Conservation (phyloP, 1,140 invertebrate species). For the Penaeus indicus region DNA sequence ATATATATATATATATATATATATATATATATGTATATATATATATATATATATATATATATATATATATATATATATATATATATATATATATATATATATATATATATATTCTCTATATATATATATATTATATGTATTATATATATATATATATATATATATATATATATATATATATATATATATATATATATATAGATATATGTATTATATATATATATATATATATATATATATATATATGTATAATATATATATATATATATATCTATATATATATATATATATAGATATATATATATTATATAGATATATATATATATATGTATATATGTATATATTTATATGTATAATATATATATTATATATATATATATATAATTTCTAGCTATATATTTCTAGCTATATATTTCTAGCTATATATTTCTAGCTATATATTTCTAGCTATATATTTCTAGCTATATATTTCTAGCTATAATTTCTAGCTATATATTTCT, state of each 20-base stretch:
- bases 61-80: not conserved
- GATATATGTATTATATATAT: too few species aligned
- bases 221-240: too few species aligned
- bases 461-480: too few species aligned
- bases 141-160: too few species aligned
- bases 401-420: too few species aligned
- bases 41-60: slow-evolving; percentile 10
- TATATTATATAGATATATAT: slow-evolving; percentile 4
- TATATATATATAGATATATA: not conserved
- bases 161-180: slow-evolving; percentile 25
- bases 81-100: not conserved
- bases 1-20: slow-evolving; percentile 19
- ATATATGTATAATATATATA: too few species aligned
- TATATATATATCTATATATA: too few species aligned
- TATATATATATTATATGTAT: too few species aligned
- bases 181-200: slow-evolving; percentile 12
- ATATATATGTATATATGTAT: not conserved
- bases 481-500: too few species aligned
- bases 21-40: slow-evolving; percentile 22
- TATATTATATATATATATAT: not conserved
- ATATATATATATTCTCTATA: slow-evolving; percentile 13
- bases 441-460: too few species aligned
- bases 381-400: too few species aligned
- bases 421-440: too few species aligned
- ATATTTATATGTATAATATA: not conserved